phyloP scores from a whole-genome alignment of 2,888 invertebrate genomes.

The Bugulina stolonifera region DNA sequence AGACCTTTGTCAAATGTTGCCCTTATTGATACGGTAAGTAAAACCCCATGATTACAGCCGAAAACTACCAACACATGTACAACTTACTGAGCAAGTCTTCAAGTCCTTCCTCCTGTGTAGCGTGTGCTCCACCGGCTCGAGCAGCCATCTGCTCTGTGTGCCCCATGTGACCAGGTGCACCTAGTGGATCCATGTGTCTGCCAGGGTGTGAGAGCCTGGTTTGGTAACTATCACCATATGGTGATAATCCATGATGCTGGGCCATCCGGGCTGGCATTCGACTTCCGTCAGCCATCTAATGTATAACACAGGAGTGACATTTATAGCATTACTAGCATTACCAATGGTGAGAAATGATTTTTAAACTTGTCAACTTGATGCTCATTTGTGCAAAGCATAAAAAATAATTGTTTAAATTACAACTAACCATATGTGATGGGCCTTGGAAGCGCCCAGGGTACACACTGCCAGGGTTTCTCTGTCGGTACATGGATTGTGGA shows the following conservation, averaged over 20 bases:
- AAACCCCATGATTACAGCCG: too few species aligned
- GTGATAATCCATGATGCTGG: neutral
- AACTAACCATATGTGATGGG: slow-evolving; percentile 2
- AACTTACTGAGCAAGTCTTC: slow-evolving; percentile 16
- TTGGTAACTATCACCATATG: neutral
- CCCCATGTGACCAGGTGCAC: neutral
- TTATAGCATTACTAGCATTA: too few species aligned
- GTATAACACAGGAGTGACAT: too few species aligned
- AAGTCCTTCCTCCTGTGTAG: neutral
- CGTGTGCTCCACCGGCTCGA: neutral
- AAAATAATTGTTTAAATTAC: neutral
- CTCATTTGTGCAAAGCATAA: too few species aligned
- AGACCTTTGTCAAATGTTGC: too few species aligned
- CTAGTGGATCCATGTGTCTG: neutral
- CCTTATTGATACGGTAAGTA: too few species aligned
- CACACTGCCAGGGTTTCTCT: neutral
- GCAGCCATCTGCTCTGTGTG: too few species aligned
- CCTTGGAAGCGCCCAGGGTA: neutral
- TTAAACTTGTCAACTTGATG: too few species aligned
- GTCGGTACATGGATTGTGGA: neutral
- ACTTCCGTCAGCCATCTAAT: slow-evolving; percentile 10
- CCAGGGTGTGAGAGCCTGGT: neutral
- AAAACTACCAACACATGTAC: neutral
- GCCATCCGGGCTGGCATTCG: slow-evolving; percentile 1
- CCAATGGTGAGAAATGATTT: too few species aligned